These are phyloP conservation scores for Semnornis frantzii DNA, from an alignment of 2,113 vertebrate species.

Conservation along the genomic window DNA sequence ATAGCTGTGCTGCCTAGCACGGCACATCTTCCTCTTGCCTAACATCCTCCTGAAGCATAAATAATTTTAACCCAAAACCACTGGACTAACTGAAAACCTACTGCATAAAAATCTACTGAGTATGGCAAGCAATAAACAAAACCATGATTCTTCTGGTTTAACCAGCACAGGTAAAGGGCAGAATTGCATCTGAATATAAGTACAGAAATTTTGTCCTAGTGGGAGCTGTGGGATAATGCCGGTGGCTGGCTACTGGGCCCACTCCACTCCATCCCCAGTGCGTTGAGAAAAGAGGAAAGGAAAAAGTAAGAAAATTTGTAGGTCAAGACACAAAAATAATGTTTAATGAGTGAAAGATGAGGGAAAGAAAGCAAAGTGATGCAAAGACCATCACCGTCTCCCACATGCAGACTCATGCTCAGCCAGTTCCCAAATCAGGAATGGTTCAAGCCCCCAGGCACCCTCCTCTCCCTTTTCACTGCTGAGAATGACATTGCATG, in stretches of 20 bases:
- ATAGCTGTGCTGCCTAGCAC: neutral
- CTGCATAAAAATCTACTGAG: neutral
- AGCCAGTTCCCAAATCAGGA: neutral
- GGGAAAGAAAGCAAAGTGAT: neutral
- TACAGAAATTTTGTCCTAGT: neutral
- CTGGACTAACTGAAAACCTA: neutral
- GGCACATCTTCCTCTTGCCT: neutral
- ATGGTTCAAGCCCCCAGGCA: neutral
- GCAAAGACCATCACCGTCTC: neutral
- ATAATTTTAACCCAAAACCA: neutral
- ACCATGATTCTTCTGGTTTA: neutral
- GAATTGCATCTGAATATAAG: neutral
- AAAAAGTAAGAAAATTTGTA: neutral
- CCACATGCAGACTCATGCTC: neutral
- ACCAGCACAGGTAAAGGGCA: neutral
- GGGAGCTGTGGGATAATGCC: neutral
- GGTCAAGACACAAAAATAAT: neutral
- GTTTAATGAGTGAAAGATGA: neutral
- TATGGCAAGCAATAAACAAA: neutral
- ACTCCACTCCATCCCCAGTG: rapidly evolving
- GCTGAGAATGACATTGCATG: neutral
- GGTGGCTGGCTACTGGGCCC: neutral
- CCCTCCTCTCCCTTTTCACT: neutral
- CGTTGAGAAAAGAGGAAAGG: neutral
- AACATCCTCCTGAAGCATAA: neutral